Base-by-base conservation (phyloP, 2,113 vertebrate genomes). In the Thamnaconus septentrionalis region DNA sequence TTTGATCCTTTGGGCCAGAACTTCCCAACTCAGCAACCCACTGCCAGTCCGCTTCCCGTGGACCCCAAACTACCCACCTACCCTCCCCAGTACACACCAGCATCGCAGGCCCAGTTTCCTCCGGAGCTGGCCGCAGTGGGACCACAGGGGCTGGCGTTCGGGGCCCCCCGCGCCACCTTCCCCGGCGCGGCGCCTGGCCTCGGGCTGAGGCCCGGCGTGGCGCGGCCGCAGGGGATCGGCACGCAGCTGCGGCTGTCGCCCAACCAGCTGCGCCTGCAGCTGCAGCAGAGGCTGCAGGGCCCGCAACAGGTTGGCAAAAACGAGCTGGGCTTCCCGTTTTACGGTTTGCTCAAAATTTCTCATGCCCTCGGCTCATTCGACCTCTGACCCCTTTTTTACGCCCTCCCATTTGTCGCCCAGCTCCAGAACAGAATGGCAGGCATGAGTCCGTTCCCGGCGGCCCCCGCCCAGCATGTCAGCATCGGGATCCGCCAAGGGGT, bases 201-300 rank as follows among this genome's bases (percentile, higher is more conserved):
- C 72, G 93, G 91, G 5, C 85, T 93, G 44, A 88, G 94, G 41
- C 94, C 93, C 0, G 83, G 88, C 0, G 70, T 94, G 61, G 84
- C 18, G 72, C 88, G 94, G 47, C 85, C 94, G 4, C 93, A 93
- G 0, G 92, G 92, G 3, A 81, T 92, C 3, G 91, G 91, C 76
- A 81, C 91, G 61, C 94, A 93, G 52, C 90, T 96, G 61, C 87
- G 96, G 41, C 91, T 97, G 56, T 93, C 95, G 4, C 93, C 96
- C 8, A 96, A 97, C 68, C 96, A 97, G 55, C 89, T 98, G 46
- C 91, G 95, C 11, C 92, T 96, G 57, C 96, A 98, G 80, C 92
- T 97, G 50, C 96, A 98, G 69, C 96, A 98, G 81, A 89, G 96
- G 7, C 81, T 98, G 18, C 96, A 97, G 77, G 94, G 95, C 1